Evolutionary conservation across 2,797 vertebrate genomes (phyloP).

Genomic region (Falco concolor): DNA sequence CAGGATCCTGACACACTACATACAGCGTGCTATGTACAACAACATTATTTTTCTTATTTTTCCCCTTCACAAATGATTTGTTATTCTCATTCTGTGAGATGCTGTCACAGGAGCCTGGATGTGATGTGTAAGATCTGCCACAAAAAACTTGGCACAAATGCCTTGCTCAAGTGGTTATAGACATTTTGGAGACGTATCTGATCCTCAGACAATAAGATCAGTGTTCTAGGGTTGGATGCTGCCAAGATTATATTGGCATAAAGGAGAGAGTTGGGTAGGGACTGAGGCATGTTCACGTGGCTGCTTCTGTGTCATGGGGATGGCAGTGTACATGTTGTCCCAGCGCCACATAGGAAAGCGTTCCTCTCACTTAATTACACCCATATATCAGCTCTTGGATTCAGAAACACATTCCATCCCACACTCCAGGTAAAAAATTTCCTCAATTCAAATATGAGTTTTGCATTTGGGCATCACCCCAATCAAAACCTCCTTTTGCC

Average conservation of each 20-base stretch:
- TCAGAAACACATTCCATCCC: not conserved
- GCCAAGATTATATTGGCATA: not conserved
- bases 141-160: not conserved
- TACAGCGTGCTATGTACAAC: not conserved
- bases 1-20: not conserved
- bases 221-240: not conserved
- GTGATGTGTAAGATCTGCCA: not conserved
- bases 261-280: not conserved
- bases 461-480: not conserved
- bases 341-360: not conserved
- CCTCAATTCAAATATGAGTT: not conserved
- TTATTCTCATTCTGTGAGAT: not conserved
- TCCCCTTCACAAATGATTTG: not conserved
- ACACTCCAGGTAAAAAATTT: conserved; percentile 3
- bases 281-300: not conserved
- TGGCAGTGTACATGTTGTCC: not conserved
- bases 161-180: not conserved
- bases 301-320: not conserved
- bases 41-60: not conserved
- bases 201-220: not conserved
- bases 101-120: not conserved
- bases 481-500: conserved; percentile 17
- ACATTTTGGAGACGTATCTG: not conserved
- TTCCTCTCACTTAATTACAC: not conserved
- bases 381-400: not conserved